Evolutionary conservation across 1,140 invertebrate species (phyloP).

Genomic region (Lethocerus indicus): DNA sequence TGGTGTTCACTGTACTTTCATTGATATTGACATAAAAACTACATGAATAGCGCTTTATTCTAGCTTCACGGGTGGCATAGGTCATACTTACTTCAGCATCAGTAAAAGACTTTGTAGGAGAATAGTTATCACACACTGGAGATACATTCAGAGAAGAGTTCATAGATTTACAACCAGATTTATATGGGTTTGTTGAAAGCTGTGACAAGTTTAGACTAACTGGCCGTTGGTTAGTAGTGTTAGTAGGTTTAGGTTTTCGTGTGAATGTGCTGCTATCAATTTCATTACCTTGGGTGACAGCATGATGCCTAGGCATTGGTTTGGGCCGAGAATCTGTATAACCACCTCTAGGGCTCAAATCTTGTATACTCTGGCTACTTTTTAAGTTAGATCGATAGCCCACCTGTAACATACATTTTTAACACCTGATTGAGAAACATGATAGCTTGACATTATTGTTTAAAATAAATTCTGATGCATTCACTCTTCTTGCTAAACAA

Average conservation of each 20-base stretch:
- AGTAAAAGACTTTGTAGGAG: slow-evolving; percentile 13
- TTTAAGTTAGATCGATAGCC: slow-evolving; percentile 56
- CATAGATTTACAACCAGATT: slow-evolving; percentile 12
- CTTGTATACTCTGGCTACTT: slow-evolving; percentile 65
- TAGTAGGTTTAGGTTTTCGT: slow-evolving; percentile 23
- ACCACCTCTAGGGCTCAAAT: slow-evolving; percentile 39
- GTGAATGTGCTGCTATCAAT: slow-evolving; percentile 26
- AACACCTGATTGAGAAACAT: no score
- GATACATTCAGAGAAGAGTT: slow-evolving; percentile 27
- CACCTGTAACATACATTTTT: slow-evolving; percentile 42
- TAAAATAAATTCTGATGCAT: background rate
- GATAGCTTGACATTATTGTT: no score
- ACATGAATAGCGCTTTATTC: slow-evolving; percentile 16
- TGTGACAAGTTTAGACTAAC: slow-evolving; percentile 10
- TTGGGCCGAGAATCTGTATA: slow-evolving; percentile 26
- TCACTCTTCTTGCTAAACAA: no score
- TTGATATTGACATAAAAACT: slow-evolving; percentile 23
- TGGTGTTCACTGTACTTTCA: slow-evolving; percentile 11
- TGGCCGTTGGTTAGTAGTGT: slow-evolving; percentile 8
- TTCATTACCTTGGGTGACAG: slow-evolving; percentile 22
- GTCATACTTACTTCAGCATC: slow-evolving; percentile 13
- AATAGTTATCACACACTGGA: slow-evolving; percentile 26
- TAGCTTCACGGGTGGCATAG: slow-evolving; percentile 8
- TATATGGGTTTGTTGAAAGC: slow-evolving; percentile 10
- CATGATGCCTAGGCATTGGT: slow-evolving; percentile 24